Conservation (phyloP, 2,797 vertebrate species). For the Champsocephalus gunnari region DNA sequence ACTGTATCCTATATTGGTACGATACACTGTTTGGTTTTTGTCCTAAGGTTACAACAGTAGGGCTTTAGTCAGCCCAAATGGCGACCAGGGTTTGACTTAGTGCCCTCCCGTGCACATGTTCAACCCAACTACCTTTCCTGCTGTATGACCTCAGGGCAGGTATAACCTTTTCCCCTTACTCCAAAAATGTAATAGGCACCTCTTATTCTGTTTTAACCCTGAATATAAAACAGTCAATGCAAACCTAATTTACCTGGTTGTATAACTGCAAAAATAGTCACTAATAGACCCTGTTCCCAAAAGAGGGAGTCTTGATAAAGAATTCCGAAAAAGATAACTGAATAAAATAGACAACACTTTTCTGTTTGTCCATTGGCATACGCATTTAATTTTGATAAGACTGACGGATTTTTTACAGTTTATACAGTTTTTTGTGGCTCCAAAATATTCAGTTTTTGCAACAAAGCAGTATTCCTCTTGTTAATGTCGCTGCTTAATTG, state of each 20-base stretch:
- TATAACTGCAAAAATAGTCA: slow-evolving; percentile 27
- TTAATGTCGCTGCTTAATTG: background rate
- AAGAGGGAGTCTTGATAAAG: background rate
- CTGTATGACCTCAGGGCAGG: slow-evolving; percentile 6
- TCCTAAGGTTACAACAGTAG: background rate
- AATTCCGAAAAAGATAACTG: background rate
- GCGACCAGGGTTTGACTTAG: background rate
- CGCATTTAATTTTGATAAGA: slow-evolving; percentile 6
- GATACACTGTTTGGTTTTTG: slow-evolving; percentile 4
- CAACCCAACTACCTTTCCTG: background rate
- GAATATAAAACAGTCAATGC: background rate
- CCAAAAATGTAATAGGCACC: background rate
- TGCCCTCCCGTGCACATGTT: slow-evolving; percentile 11
- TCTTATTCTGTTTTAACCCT: slow-evolving; percentile 21
- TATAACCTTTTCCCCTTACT: slow-evolving; percentile 6
- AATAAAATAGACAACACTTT: background rate
- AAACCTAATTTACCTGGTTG: slow-evolving; percentile 28
- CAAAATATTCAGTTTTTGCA: slow-evolving; percentile 3
- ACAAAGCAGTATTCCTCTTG: background rate
- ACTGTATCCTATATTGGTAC: background rate
- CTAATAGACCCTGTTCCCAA: background rate
- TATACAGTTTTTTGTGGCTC: slow-evolving; percentile 4
- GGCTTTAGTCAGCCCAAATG: background rate
- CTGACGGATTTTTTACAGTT: background rate
- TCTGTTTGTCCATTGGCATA: background rate